Conservation (phyloP, 2,113 vertebrate species). For the Vulpes vulpes region DNA sequence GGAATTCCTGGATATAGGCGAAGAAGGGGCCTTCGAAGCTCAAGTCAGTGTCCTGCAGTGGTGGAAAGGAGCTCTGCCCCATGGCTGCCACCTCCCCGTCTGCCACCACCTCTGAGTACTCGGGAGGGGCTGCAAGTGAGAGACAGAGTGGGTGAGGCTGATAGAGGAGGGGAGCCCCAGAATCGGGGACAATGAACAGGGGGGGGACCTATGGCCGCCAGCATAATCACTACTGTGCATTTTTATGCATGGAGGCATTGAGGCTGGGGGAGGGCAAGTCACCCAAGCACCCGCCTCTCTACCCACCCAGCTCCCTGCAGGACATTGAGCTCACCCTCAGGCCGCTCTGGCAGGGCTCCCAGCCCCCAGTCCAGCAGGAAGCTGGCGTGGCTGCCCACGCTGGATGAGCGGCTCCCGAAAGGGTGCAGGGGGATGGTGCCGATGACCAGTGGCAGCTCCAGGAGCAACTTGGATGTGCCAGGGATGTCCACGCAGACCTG, state of each 20-base stretch:
- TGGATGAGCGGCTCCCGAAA: constrained; percentile 94
- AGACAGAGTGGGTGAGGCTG: not conserved
- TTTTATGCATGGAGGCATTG: not conserved
- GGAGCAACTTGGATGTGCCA: constrained; percentile 94
- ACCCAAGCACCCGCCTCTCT: not conserved
- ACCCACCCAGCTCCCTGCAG: rapidly evolving
- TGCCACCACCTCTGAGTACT: constrained; percentile 93
- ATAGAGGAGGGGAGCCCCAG: rapidly evolving
- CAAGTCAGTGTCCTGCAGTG: constrained; percentile 82
- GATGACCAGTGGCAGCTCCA: constrained; percentile 97
- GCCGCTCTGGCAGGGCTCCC: constrained; percentile 91
- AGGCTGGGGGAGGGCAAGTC: not conserved
- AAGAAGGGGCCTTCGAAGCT: constrained; percentile 92
- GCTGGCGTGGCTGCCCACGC: constrained; percentile 95
- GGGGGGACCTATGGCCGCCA: not conserved
- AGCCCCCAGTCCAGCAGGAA: constrained; percentile 94
- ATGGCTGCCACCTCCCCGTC: constrained; percentile 84
- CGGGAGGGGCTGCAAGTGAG: constrained; percentile 92
- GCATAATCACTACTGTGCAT: rapidly evolving
- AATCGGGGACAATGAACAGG: not conserved
- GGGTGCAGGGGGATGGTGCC: constrained; percentile 96
- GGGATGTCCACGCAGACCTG: constrained; percentile 97
- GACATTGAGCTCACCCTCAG: constrained; percentile 90
- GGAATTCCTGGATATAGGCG: constrained; percentile 96
- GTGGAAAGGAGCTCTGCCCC: constrained; percentile 73